Base-by-base conservation (phyloP, 2,113 vertebrate species). In the Lepus timidus region DNA sequence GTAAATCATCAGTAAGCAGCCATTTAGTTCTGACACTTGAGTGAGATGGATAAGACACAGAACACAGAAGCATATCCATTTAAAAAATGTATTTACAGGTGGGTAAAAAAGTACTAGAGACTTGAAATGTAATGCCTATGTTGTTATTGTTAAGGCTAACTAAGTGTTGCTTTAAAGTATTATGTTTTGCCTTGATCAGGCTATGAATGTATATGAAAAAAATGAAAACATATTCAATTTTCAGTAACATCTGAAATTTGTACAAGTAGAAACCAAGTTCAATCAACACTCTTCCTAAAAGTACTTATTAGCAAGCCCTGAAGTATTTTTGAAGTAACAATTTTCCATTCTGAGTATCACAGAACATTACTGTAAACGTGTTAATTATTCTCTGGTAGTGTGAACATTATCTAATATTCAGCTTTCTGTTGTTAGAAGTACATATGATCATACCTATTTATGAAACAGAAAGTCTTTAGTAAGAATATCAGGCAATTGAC, bases 301-400 rank as follows among this genome's bases (percentile, higher is more conserved):
- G 23, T 76, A 70, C 31, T 61, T 14, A 8, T 76, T 76, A 84
- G 36, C 44, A 89, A 93, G 39, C 51, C 49, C 33, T 86, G 52
- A 88, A 52, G 33, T 49, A 76, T 33, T 91, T 95, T 70, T 86
- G 39, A 96, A 39, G 31, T 76, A 61, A 78, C n/a, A 73, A 39
- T 93, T 64, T 93, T 71, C 39, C 10, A 65, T 85, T 85, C 52
- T 19, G 5, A 71, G 44, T 95, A 23, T 75, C 70, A 94, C 10
- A 86, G 62, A 74, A 29, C 11, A 70, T 44, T 71, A 67, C 58
- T 33, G 36, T 92, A 70, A 95, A 25, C 51, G 33, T 89, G 44
- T 67, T 86, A 81, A 89, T 76, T 91, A 62, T 88, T 85, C 71
- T 78, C 52, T 76, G 79, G 27, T 64, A 82, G 9, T 51, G 74